phyloP scores from a whole-genome alignment of 2,113 vertebrate species.

The Ancistrus triradiatus region DNA sequence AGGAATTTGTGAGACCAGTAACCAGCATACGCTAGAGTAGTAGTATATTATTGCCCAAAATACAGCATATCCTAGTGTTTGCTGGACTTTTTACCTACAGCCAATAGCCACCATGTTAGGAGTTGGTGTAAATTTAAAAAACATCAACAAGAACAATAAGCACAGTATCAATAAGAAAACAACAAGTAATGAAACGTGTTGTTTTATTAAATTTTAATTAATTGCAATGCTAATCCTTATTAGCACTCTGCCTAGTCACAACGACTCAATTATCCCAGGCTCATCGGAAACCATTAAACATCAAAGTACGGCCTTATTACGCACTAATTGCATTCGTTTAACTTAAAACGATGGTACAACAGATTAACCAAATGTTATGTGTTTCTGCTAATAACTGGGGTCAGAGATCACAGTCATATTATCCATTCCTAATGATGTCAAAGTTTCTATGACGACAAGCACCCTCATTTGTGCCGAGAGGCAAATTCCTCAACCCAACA shows the following conservation, averaged over 20 bases:
- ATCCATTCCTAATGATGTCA: conserved; percentile 68
- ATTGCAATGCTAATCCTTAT: too few relatives aligned
- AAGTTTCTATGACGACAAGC: conserved; percentile 59
- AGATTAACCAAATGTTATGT: conserved; percentile 61
- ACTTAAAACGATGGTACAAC: conserved; percentile 53
- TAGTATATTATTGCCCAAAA: too few relatives aligned
- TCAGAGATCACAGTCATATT: conserved; percentile 67
- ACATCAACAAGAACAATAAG: too few relatives aligned
- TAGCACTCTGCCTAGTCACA: conserved; percentile 31
- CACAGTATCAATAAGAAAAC: too few relatives aligned
- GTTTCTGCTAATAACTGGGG: conserved; percentile 59
- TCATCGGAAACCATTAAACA: conserved; percentile 65
- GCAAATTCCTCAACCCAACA: not conserved
- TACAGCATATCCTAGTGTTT: too few relatives aligned
- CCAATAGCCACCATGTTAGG: too few relatives aligned
- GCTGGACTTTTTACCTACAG: too few relatives aligned
- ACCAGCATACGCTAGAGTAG: too few relatives aligned
- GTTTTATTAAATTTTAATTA: too few relatives aligned
- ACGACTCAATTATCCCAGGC: conserved; percentile 60
- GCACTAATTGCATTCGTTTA: conserved; percentile 66
- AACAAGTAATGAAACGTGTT: too few relatives aligned
- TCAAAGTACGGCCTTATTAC: conserved; percentile 68
- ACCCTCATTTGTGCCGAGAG: conserved; percentile 19
- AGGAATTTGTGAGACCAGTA: too few relatives aligned
- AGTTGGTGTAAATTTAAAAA: too few relatives aligned